phyloP scores from a whole-genome alignment of 2,113 vertebrate species.

The Silurus asotus region DNA sequence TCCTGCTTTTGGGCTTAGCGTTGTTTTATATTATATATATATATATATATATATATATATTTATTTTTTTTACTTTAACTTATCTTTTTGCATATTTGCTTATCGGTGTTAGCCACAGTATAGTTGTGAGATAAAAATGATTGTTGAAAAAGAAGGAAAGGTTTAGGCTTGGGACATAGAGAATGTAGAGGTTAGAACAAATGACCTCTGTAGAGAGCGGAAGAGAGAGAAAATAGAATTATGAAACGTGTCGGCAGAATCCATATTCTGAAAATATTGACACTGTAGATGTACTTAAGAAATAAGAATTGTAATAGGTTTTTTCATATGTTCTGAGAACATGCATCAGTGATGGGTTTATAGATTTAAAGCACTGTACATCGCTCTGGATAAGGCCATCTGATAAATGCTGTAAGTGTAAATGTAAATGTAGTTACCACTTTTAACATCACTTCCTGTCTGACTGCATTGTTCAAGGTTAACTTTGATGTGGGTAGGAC shows the following conservation, averaged over 20 bases:
- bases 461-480: neutral
- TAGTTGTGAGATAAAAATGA: neutral
- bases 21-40: neutral
- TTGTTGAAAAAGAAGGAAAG: neutral
- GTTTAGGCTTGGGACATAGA: neutral
- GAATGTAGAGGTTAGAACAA: neutral
- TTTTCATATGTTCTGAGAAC: neutral
- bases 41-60: too few relatives aligned
- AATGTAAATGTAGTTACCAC: neutral
- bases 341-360: neutral
- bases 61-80: too few relatives aligned
- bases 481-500: neutral
- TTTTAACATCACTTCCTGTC: slow-evolving; percentile 26
- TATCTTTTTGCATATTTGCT: too few relatives aligned
- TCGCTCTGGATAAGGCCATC: too few relatives aligned
- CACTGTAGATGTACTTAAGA: neutral
- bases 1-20: neutral
- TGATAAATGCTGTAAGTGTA: too few relatives aligned
- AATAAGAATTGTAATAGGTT: neutral
- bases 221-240: neutral
- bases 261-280: neutral
- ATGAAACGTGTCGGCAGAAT: neutral
- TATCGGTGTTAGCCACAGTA: neutral
- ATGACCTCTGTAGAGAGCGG: neutral
- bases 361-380: too few relatives aligned